Evolutionary conservation across 35 echinoderm and acorn worm genomes (phyloP), one percentile per base, ranked within the genome.

Genomic region (Apostichopus japonicus): DNA sequence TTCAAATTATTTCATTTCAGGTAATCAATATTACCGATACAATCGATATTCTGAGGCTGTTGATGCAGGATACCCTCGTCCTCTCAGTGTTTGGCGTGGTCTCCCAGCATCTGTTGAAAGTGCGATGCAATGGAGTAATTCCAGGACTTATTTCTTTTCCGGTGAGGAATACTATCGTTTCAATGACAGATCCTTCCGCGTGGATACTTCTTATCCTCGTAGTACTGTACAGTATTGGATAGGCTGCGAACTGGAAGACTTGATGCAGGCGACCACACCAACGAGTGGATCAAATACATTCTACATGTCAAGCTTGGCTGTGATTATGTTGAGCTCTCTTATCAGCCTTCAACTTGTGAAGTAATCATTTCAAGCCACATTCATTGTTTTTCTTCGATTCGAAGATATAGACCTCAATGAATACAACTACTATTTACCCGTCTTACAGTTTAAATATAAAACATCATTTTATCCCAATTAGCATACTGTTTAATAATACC

Each of bases 51-150:
- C 72, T 6, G 55, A 21, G 11, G 54, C 6, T 8, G 93, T 94
- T 19, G 97, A 98, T 77, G 4, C 23, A 2, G 94, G 94, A 9
- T 98, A 98, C 55, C 97, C 97, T 16, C 80, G 91, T 53, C 91
- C 94, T 0, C 79, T 98, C 8, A 94, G 92, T 51, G 87, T 96
- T 27, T 98, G 97, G 97, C 92, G 91, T 53, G 80, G 80, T n/a
- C 77, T 98, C 57, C 95, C 95, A 53, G 61, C 77, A 17, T 77
- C 54, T 51, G 81, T 98, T 13, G 86, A 94, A 44, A 59, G 84
- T 6, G 97, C 97, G 0, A 84, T 94, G 75, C 97, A 98, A 75
- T 98, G 93, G 92, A 54, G 65, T 51, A 98, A 98, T 92, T 78
- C 63, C 10, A 65, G 87, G 3, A 98, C 94, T 7, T 96, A 96